Percentiles rank a stretch among this genome's conserved stretches.
Conservation (phyloP, 2,113 vertebrate genomes). For the Odontesthes bonariensis region DNA sequence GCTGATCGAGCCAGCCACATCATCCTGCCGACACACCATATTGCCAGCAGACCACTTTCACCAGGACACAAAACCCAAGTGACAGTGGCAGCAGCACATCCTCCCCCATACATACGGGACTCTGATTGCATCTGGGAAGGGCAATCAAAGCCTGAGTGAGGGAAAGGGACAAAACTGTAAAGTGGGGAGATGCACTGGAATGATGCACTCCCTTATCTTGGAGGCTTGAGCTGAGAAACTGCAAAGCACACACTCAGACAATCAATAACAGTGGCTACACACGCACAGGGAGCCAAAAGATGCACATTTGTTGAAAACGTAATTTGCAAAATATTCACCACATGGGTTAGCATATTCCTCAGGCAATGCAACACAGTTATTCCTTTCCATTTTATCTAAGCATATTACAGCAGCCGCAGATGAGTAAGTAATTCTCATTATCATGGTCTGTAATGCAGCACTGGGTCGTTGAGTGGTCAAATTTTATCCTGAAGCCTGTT, state of each 20-base stretch:
- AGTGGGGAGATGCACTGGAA: conserved; percentile 58
- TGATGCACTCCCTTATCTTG: conserved; percentile 55
- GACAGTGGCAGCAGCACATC: conserved; percentile 51
- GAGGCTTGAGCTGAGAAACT: conserved; percentile 44
- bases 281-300: conserved; percentile 14
- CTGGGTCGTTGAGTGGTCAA: conserved; percentile 28
- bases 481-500: conserved; percentile 66
- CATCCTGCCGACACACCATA: conserved; percentile 63
- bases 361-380: conserved; percentile 34
- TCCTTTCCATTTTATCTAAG: conserved; percentile 34
- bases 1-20: conserved; percentile 55
- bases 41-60: conserved; percentile 68
- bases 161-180: conserved; percentile 44
- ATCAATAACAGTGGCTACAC: conserved; percentile 52
- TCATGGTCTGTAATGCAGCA: conserved; percentile 23
- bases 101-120: conserved; percentile 38
- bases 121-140: conserved; percentile 68
- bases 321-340: conserved; percentile 43
- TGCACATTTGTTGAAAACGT: conserved; percentile 3
- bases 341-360: conserved; percentile 30
- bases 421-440: conserved; percentile 14
- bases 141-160: conserved; percentile 62
- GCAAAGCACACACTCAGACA: conserved; percentile 28
- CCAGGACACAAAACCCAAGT: conserved; percentile 56
- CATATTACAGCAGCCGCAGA: conserved; percentile 29